phyloP scores from a whole-genome alignment of 2,113 vertebrate species.

The Cyprinus carpio region DNA sequence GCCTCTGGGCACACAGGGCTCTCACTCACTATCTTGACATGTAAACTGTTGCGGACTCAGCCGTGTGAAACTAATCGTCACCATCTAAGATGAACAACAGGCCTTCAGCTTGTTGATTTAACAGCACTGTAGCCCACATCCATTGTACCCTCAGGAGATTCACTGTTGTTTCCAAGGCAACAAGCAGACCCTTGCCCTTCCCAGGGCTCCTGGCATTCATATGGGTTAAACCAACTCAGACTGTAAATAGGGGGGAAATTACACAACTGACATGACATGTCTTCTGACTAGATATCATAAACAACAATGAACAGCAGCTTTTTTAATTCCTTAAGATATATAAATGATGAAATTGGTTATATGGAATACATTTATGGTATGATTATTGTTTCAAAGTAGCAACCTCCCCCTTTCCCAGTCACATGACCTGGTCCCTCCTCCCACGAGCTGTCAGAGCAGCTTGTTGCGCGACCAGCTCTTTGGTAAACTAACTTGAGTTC shows the following conservation, averaged over 20 bases:
- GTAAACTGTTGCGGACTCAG: background rate
- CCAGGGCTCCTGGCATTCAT: constrained; percentile 61
- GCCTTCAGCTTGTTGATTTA: constrained; percentile 64
- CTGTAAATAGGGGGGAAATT: constrained; percentile 8
- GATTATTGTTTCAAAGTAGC: background rate
- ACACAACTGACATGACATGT: no score
- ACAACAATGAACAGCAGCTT: background rate
- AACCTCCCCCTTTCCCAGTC: background rate
- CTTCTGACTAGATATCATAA: background rate
- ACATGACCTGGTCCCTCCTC: constrained; percentile 48
- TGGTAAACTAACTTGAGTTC: constrained; percentile 71
- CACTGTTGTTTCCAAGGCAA: constrained; percentile 79
- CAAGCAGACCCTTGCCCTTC: constrained; percentile 68
- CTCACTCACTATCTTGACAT: background rate
- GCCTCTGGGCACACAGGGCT: background rate
- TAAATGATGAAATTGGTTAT: background rate
- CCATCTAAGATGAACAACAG: constrained; percentile 21
- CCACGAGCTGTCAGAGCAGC: constrained; percentile 78
- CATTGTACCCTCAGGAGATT: constrained; percentile 66
- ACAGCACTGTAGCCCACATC: constrained; percentile 67
- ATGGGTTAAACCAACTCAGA: constrained; percentile 67
- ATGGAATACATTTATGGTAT: background rate
- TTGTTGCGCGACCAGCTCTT: constrained; percentile 75
- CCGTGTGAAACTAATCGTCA: background rate
- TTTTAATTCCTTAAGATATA: rapidly evolving